Evolutionary conservation across 2,888 invertebrate species (phyloP), one percentile per base, ranked within the genome.

Genomic region (Cephus nigrinus): DNA sequence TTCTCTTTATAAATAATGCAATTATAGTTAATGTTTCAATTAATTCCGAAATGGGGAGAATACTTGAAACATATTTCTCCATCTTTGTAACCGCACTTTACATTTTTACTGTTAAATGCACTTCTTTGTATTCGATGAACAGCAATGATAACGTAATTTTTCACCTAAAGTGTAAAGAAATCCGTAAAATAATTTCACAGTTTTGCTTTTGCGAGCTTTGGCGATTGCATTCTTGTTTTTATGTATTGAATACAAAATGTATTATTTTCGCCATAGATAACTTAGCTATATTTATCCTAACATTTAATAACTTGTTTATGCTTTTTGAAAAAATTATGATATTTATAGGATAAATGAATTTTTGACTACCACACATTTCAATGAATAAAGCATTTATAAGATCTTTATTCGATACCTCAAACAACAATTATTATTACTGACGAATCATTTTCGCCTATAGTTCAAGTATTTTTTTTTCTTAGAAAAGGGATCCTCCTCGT

Each of bases 151-250:
- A 4, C 23, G 15, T 40, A 40, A 40, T 23, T 23, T 55, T 55
- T 55, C 40, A 55, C 23, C 40, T 55, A 55, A 55, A 55, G 40
- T 55, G 23, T 55, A 73, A 76, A 68, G 35, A 73, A 76, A 76
- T n/a, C 68, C 73, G 74, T 74, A 74, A 77, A 72, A 77, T 71
- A 74, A 73, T 71, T 77, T 77, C 77, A 77, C 77, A 77, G 74
- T 74, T 69, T 55, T 69, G 77, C 77, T 77, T 77, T 77, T 73
- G 69, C 31, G 77, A 77, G 77, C 77, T 69, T 75, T 31, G 74
- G 11, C 71, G 31, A 71, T 31, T 15, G 33, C 15, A 71, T 32
- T 71, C 15, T 71, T 71, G 33, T 30, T 33, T 32, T 71, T 71
- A 30, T 31, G 33, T 30, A 30, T 32, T 30, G 30, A 71, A 71